Conservation (phyloP, 2,888 invertebrate species). For the Tenthredo scrophulariae region DNA sequence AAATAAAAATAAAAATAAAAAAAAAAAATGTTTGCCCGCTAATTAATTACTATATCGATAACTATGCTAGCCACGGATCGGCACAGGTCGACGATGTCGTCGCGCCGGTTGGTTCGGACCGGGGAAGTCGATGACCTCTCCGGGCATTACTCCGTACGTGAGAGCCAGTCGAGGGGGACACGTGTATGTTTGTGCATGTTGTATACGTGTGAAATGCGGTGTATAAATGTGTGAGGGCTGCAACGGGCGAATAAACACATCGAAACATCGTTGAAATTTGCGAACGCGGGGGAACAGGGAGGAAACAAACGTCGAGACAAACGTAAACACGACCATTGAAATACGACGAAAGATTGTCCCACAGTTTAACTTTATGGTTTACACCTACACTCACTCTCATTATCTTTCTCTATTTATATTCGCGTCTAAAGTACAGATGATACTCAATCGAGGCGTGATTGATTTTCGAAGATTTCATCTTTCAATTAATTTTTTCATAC, state of each 20-base stretch:
- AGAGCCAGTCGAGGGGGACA: constrained; percentile 26
- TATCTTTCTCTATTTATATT: neutral
- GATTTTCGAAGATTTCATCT: neutral
- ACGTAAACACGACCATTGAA: neutral
- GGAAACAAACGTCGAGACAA: constrained; percentile 2
- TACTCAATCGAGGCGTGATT: neutral
- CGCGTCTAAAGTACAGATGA: neutral
- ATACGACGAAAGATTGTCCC: constrained; percentile 10
- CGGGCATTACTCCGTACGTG: constrained; percentile 44
- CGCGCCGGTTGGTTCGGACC: constrained; percentile 61
- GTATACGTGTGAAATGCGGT: neutral
- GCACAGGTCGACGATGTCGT: constrained; percentile 54
- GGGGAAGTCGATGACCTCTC: constrained; percentile 67
- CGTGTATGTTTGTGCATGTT: neutral
- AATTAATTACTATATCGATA: constrained; percentile 39
- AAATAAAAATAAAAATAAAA: neutral
- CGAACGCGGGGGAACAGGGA: constrained; percentile 4
- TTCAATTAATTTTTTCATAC: no score
- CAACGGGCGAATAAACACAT: constrained; percentile 43
- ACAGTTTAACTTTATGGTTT: neutral
- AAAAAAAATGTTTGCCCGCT: neutral
- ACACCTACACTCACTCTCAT: neutral
- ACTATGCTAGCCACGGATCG: constrained; percentile 48
- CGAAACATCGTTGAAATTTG: constrained; percentile 37
- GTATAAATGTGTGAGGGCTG: constrained; percentile 15